Base-by-base conservation (phyloP, 2,888 invertebrate species). In the Pimpla rufipes region DNA sequence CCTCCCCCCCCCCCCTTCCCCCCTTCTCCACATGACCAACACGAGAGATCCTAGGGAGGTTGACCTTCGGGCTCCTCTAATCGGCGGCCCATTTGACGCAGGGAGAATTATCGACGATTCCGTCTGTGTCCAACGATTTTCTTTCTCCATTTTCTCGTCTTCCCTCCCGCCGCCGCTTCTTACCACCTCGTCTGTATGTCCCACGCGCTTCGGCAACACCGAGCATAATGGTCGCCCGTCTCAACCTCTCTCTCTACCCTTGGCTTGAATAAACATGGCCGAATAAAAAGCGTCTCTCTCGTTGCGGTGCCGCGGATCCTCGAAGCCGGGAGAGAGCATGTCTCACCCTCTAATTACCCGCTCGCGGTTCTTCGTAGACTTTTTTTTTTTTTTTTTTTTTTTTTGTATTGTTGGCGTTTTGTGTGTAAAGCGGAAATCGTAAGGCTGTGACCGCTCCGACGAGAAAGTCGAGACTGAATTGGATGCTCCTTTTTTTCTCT, bases 371-470 rank as follows among this genome's bases (percentile, higher is more conserved):
- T 11, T 29, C 23, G 29, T 18, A 10, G 2, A 11, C 16, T 8
- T 21, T 70, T n/a, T 1, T 3, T 18, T 2, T 42, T 55, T 21
- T 52, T 68, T 1, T 35, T 18, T 6, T 42, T 64, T 21, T 21
- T 40, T 47, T 29, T 47, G 42, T 0, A 74, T 64, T 77, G 23
- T 40, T 52, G 45, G 16, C 16, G 74, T 64, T 62, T 75, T 40
- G 37, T 37, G 16, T 16, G 18, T 16, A 82, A 85, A 80, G 84
- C 78, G 80, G 64, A 73, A 78, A 83, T 70, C 47, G 67, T 55
- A 71, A 55, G 42, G 42, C 79, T 40, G 81, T 70, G 77, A 78
- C 73, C 59, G 66, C 50, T 77, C 2, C 71, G 57, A 42, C 71
- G n/a, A 55, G 16, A 45, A 52, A 18, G 16, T 68, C 37, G 50